phyloP scores from a whole-genome alignment of 2,797 vertebrate species.

The Brotula barbata region DNA sequence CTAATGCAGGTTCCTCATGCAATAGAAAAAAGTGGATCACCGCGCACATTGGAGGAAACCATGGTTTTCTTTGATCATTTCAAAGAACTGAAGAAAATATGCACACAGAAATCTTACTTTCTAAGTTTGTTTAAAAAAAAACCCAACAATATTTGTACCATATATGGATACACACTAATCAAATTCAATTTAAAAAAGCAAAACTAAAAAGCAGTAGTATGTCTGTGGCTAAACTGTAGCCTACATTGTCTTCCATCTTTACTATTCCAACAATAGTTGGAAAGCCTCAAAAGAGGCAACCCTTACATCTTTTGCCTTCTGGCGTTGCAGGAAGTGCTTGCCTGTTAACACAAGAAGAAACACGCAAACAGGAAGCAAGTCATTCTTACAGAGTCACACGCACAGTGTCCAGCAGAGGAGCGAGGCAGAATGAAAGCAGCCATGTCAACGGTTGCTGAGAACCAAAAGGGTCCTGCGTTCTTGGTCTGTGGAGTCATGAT shows the following conservation, averaged over 20 bases:
- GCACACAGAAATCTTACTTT: too few relatives aligned
- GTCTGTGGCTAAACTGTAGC: not conserved
- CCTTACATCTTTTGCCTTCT: constrained; percentile 25
- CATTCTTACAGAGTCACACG: constrained; percentile 20
- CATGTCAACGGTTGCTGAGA: constrained; percentile 59
- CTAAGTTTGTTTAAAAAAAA: too few relatives aligned
- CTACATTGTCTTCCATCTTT: not conserved
- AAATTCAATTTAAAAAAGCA: too few relatives aligned
- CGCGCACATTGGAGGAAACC: too few relatives aligned
- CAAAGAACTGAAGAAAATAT: too few relatives aligned
- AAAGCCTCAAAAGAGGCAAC: constrained; percentile 16
- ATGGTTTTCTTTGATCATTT: too few relatives aligned
- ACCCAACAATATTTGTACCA: too few relatives aligned
- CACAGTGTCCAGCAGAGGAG: constrained; percentile 36
- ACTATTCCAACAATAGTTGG: constrained; percentile 2
- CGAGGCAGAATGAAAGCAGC: constrained; percentile 28
- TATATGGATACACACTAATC: too few relatives aligned
- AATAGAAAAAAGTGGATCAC: too few relatives aligned
- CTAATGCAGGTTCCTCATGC: too few relatives aligned
- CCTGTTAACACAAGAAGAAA: constrained; percentile 63
- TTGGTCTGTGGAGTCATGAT: constrained; percentile 21
- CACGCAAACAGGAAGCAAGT: constrained; percentile 54
- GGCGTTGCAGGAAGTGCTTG: constrained; percentile 49
- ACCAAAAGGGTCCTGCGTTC: constrained; percentile 34
- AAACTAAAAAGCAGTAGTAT: too few relatives aligned